phyloP scores from a whole-genome alignment of 2,113 vertebrate species.

The Paramisgurnus dabryanus region DNA sequence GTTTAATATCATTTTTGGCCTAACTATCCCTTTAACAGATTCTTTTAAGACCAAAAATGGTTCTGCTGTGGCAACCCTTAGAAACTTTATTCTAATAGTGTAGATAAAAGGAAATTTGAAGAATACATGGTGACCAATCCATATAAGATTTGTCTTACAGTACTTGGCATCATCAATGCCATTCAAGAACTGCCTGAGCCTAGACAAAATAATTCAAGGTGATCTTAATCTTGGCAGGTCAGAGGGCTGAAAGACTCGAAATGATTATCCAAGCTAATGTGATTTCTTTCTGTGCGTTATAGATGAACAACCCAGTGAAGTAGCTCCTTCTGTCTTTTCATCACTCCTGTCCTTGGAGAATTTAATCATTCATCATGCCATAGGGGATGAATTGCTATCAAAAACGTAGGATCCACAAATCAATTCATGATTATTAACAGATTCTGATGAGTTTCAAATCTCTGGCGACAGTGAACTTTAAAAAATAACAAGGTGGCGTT shows the following conservation, averaged over 20 bases:
- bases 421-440: slow-evolving; percentile 53
- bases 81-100: too few species aligned
- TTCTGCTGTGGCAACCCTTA: too few species aligned
- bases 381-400: slow-evolving; percentile 39
- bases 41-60: too few species aligned
- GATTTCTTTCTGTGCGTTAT: slow-evolving; percentile 60
- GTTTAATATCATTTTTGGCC: too few species aligned
- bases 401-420: slow-evolving; percentile 43
- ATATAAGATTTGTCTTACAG: slow-evolving; percentile 29
- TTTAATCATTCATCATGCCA: slow-evolving; percentile 39
- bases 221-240: slow-evolving; percentile 65
- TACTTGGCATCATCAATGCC: slow-evolving; percentile 37
- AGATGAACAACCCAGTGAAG: slow-evolving; percentile 56
- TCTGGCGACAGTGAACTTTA: slow-evolving; percentile 8
- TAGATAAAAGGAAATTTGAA: too few species aligned
- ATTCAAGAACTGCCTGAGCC: slow-evolving; percentile 46
- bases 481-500: too few species aligned
- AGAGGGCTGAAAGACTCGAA: slow-evolving; percentile 55
- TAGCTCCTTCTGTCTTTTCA: slow-evolving; percentile 52
- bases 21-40: too few species aligned
- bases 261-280: slow-evolving; percentile 61
- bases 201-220: slow-evolving; percentile 67
- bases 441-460: slow-evolving; percentile 61
- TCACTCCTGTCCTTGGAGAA: slow-evolving; percentile 54
- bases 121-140: not conserved